Percentiles rank a stretch among this genome's conserved stretches.
Evolutionary conservation across 2,113 vertebrate species (phyloP).

Genomic region (Odocoileus virginianus): DNA sequence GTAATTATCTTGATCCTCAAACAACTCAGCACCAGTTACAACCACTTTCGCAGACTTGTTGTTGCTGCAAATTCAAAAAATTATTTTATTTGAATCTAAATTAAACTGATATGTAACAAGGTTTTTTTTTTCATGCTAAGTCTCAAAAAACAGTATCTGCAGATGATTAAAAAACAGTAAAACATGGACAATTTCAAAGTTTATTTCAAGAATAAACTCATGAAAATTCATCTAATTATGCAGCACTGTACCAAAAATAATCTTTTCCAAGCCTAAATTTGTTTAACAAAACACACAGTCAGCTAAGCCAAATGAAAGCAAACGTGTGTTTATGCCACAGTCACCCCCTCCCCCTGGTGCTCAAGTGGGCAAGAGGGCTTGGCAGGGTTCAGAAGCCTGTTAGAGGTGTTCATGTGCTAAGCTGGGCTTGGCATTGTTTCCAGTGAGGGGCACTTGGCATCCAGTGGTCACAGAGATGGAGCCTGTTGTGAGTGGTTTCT

Average conservation of each 20-base stretch:
- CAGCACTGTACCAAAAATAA: slow-evolving; percentile 74
- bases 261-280: slow-evolving; percentile 71
- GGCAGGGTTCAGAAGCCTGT: not conserved
- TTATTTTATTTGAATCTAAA: slow-evolving; percentile 79
- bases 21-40: slow-evolving; percentile 76
- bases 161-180: slow-evolving; percentile 77
- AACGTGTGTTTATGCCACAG: slow-evolving; percentile 60
- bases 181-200: slow-evolving; percentile 75
- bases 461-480: not conserved
- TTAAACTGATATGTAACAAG: slow-evolving; percentile 76
- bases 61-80: slow-evolving; percentile 79
- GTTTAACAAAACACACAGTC: slow-evolving; percentile 71
- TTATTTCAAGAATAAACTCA: slow-evolving; percentile 74
- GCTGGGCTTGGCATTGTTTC: not conserved
- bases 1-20: slow-evolving; percentile 81
- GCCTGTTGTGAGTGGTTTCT: not conserved
- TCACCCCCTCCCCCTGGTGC: slow-evolving; percentile 22
- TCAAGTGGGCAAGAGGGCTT: slow-evolving; percentile 40
- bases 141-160: slow-evolving; percentile 64
- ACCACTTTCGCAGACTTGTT: slow-evolving; percentile 77
- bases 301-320: slow-evolving; percentile 67
- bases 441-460: not conserved
- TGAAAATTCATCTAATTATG: slow-evolving; percentile 69
- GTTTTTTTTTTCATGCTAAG: slow-evolving; percentile 58
- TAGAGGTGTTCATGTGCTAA: not conserved